Evolutionary conservation across 2,113 vertebrate genomes (phyloP), one percentile per base, ranked within the genome.

Genomic region (Catagonus wagneri): DNA sequence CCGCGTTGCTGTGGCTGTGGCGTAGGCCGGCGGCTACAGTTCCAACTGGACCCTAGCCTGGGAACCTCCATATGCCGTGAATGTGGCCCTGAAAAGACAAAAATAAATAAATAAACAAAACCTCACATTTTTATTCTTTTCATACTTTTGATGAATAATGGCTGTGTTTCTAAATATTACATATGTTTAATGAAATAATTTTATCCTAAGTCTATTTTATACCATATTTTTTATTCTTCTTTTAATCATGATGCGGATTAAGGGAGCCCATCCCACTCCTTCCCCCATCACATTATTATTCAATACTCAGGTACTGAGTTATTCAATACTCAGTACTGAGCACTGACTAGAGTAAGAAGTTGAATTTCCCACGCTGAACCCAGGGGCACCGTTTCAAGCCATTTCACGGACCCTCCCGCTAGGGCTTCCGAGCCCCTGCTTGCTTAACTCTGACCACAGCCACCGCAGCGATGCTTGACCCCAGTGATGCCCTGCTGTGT

Each of bases 141-240:
- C 32, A 54, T 58, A 56, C 13, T 78, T 93, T 32, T 36, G 74
- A 86, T 80, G 29, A 85, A 56, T 75, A 93, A 85, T 52, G n/a
- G 65, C 6, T 50, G 20, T 72, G 56, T 68, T 66, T 81, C 80
- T 54, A 66, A 89, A 94, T 34, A 94, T 58, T 84, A 85, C 63
- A 17, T 52, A 89, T 65, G 27, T 66, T 74, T 54, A 96, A 90
- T 66, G 80, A 93, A 90, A 60, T 68, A 54, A 86, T n/a, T 93
- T 90, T 90, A 71, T 58, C 32, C 14, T 88, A 91, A 78, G 32
- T 83, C 36, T 13, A 66, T 32, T 71, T 72, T 83, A 34, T 52
- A 81, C 15, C 27, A 66, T 29, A 92, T 34, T 90, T 90, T 89
- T 74, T 44, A 72, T 65, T 90, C 61, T 90, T 87, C 20, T 34